These are phyloP conservation scores for Glaucopsyche alexis DNA, from an alignment of 2,888 invertebrate genomes.

Conservation along the genomic window DNA sequence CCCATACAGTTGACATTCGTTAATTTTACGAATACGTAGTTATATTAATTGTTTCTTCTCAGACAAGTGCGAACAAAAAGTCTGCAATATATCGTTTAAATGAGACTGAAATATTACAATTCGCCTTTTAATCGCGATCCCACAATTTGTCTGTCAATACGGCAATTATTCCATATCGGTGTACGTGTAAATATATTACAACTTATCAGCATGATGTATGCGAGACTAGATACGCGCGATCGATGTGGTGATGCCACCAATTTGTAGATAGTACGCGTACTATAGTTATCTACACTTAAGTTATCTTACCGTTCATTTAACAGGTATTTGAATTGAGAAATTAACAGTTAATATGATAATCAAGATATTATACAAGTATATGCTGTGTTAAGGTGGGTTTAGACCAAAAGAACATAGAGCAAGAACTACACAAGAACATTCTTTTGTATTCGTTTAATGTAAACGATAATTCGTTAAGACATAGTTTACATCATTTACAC, in stretches of 20 bases:
- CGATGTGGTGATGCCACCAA: not conserved
- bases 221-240: not conserved
- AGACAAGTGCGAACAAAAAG: not conserved
- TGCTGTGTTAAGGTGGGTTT: no score
- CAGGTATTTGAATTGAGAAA: not conserved
- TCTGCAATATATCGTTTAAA: not conserved
- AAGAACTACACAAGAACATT: no score
- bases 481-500: no score
- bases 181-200: conserved; percentile 16
- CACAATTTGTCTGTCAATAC: conserved; percentile 18
- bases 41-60: no score
- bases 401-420: no score
- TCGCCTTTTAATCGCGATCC: not conserved
- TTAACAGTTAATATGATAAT: not conserved
- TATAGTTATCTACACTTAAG: not conserved
- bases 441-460: no score
- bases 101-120: not conserved
- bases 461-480: no score
- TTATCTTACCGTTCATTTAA: not conserved
- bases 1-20: no score
- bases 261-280: not conserved
- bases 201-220: conserved; percentile 1
- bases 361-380: no score
- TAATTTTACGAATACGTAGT: no score
- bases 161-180: not conserved